phyloP scores from a whole-genome alignment of 2,797 vertebrate species.

The Myotis planiceps region DNA sequence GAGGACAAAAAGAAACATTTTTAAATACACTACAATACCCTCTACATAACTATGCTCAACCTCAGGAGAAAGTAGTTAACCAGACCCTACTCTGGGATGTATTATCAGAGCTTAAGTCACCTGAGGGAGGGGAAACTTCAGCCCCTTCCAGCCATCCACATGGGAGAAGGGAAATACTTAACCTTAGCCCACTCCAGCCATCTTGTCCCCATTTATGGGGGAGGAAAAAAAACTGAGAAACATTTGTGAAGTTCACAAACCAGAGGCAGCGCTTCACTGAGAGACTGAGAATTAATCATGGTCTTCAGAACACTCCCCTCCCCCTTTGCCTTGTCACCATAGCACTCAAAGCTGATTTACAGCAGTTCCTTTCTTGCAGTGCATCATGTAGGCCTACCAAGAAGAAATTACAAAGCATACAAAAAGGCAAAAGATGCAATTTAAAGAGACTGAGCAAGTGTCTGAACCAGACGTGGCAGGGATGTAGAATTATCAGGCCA shows the following conservation, averaged over 20 bases:
- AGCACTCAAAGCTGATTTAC: not conserved
- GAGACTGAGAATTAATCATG: not conserved
- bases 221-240: not conserved
- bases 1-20: not conserved
- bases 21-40: not conserved
- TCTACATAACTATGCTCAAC: not conserved
- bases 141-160: not conserved
- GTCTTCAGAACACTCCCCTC: not conserved
- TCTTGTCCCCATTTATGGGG: not conserved
- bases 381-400: not conserved
- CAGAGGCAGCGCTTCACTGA: not conserved
- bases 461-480: not conserved
- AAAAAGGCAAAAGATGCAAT: not conserved
- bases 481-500: not conserved
- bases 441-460: not conserved
- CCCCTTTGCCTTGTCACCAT: no score
- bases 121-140: not conserved
- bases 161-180: not conserved
- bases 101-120: not conserved
- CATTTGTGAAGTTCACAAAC: not conserved
- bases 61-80: not conserved
- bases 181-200: not conserved
- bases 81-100: no score
- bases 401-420: not conserved
- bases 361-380: not conserved